Evolutionary conservation across 2,113 vertebrate genomes (phyloP).

Genomic region (Calidris pugnax): DNA sequence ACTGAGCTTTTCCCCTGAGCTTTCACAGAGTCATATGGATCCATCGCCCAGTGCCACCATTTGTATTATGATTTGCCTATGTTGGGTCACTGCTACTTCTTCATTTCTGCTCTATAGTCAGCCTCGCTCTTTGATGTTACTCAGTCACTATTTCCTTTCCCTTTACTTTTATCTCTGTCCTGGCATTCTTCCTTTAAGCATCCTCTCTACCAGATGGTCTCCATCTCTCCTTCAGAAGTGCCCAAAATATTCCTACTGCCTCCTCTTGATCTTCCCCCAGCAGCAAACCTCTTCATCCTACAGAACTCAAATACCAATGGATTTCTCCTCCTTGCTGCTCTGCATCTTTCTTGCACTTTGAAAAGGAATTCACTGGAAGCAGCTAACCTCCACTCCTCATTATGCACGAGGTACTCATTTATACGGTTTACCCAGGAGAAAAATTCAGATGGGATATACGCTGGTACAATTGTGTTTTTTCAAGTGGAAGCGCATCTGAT

Average conservation of each 20-base stretch:
- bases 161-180: constrained; percentile 82
- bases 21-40: constrained; percentile 19
- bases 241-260: constrained; percentile 78
- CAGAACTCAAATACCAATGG: constrained; percentile 72
- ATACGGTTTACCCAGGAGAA: constrained; percentile 56
- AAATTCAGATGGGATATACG: constrained; percentile 32
- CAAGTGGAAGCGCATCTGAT: constrained; percentile 41
- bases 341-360: constrained; percentile 55
- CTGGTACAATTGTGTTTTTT: constrained; percentile 46
- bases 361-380: constrained; percentile 64
- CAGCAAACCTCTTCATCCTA: constrained; percentile 70
- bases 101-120: constrained; percentile 60
- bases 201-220: constrained; percentile 83
- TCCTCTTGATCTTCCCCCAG: constrained; percentile 80
- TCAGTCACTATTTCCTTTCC: constrained; percentile 80
- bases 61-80: constrained; percentile 53
- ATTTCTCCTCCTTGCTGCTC: constrained; percentile 59
- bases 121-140: constrained; percentile 76
- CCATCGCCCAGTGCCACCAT: constrained; percentile 39
- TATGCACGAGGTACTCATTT: constrained; percentile 51
- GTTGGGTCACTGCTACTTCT: constrained; percentile 64
- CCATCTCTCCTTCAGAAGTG: constrained; percentile 80
- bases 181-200: constrained; percentile 78
- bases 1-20: background rate
- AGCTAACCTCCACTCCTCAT: constrained; percentile 62